Percentiles rank a stretch among this genome's conserved stretches.
Conservation (phyloP, 2,113 vertebrate genomes). For the Genyomyrus donnyi region DNA sequence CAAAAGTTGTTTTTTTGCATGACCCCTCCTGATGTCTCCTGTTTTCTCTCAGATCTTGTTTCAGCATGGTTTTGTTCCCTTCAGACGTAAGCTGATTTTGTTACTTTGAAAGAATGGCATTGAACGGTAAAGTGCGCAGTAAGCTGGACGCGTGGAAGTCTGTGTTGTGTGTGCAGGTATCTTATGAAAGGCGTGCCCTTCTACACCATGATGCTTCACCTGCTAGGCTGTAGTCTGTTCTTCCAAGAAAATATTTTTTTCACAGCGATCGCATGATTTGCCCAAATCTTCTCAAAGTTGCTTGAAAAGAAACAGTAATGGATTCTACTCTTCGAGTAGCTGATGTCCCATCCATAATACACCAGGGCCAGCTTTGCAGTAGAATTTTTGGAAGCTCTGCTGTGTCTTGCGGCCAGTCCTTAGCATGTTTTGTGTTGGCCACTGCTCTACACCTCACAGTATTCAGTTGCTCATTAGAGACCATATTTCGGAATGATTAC, state of each 20-base stretch:
- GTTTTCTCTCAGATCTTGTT: conserved; percentile 2
- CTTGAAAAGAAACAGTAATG: not conserved
- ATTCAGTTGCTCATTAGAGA: not conserved
- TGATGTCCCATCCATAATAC: not conserved
- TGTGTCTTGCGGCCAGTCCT: not conserved
- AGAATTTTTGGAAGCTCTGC: not conserved
- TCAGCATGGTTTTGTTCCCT: conserved; percentile 11
- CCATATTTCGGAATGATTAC: not conserved
- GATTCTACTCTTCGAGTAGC: not conserved
- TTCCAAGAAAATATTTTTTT: not conserved
- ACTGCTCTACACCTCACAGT: not conserved
- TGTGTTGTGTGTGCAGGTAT: not conserved
- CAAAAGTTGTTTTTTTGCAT: conserved; percentile 34
- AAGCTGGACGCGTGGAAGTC: not conserved
- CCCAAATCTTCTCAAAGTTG: not conserved
- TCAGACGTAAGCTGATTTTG: not conserved
- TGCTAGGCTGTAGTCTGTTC: not conserved
- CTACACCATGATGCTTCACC: not conserved
- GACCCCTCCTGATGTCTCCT: not conserved
- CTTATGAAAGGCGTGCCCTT: not conserved
- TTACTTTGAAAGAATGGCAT: not conserved
- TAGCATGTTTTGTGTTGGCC: not conserved
- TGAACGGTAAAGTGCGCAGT: not conserved
- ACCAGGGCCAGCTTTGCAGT: not conserved
- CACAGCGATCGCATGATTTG: not conserved